Conservation (phyloP, 1,140 invertebrate genomes). For the Anoplolepis gracilipes region DNA sequence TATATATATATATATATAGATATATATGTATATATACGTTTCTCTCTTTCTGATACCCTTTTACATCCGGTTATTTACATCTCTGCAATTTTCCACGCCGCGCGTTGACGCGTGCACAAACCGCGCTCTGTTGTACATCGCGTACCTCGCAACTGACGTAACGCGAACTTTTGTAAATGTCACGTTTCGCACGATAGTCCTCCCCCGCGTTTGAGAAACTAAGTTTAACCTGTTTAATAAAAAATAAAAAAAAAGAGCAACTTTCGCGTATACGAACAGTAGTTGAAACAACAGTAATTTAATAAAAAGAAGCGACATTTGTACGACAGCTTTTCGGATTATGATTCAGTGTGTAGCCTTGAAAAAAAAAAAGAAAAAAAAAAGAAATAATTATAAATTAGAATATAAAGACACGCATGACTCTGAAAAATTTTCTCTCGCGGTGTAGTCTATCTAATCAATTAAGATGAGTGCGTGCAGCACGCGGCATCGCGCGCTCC, state of each 20-base stretch:
- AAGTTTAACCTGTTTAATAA: conserved; percentile 42
- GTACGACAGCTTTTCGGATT: not conserved
- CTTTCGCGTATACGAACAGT: not conserved
- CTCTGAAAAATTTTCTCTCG: not conserved
- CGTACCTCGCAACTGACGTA: conserved; percentile 52
- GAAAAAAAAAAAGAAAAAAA: too few relatives aligned
- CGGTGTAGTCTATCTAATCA: not conserved
- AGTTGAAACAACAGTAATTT: not conserved
- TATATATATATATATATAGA: conserved; percentile 52
- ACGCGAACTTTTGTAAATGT: conserved; percentile 56
- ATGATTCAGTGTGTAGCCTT: not conserved
- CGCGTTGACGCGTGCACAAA: conserved; percentile 59
- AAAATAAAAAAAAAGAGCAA: not conserved
- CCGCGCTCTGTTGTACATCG: conserved; percentile 50
- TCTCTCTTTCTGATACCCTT: conserved; percentile 37
- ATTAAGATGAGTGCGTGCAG: conserved; percentile 44
- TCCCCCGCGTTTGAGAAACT: conserved; percentile 44
- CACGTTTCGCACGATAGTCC: conserved; percentile 53
- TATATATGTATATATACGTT: conserved; percentile 53
- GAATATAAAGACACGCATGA: not conserved
- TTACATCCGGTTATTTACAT: conserved; percentile 62
- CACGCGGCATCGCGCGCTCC: conserved; percentile 58
- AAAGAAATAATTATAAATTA: not conserved
- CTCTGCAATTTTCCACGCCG: conserved; percentile 54
- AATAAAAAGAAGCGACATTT: not conserved